phyloP scores from a whole-genome alignment of 2,113 vertebrate genomes.

The Tympanuchus pallidicinctus region DNA sequence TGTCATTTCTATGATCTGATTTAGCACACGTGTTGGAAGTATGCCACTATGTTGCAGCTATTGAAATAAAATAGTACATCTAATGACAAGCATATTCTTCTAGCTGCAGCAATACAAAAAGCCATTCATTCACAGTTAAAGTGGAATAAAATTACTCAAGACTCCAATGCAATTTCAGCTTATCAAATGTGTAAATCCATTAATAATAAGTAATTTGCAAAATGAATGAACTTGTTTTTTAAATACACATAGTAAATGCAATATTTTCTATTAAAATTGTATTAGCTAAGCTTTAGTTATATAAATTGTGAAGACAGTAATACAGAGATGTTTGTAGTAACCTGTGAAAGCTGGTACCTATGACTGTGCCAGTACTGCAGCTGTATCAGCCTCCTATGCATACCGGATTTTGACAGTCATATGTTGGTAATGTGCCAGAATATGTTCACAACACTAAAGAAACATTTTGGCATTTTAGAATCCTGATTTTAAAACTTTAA shows the following conservation, averaged over 20 bases:
- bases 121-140: constrained; percentile 58
- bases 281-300: not conserved
- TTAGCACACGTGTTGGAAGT: constrained; percentile 53
- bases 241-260: not conserved
- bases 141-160: constrained; percentile 29
- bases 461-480: not conserved
- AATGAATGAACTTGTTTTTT: not conserved
- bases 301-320: not conserved
- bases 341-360: not conserved
- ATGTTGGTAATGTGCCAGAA: not conserved
- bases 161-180: constrained; percentile 37
- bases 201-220: constrained; percentile 1
- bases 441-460: not conserved
- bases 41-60: constrained; percentile 48
- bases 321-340: constrained; percentile 3
- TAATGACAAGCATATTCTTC: constrained; percentile 15
- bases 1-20: constrained; percentile 42
- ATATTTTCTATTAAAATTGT: not conserved
- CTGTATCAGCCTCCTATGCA: not conserved
- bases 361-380: not conserved
- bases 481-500: not conserved
- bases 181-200: constrained; percentile 30
- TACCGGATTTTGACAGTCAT: not conserved
- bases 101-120: constrained; percentile 48
- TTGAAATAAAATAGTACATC: constrained; percentile 47